A percentile compares a stretch with the other conserved stretches of the same genome.
phyloP scores from a whole-genome alignment of 2,797 vertebrate genomes.

The Peromyscus attwateri region DNA sequence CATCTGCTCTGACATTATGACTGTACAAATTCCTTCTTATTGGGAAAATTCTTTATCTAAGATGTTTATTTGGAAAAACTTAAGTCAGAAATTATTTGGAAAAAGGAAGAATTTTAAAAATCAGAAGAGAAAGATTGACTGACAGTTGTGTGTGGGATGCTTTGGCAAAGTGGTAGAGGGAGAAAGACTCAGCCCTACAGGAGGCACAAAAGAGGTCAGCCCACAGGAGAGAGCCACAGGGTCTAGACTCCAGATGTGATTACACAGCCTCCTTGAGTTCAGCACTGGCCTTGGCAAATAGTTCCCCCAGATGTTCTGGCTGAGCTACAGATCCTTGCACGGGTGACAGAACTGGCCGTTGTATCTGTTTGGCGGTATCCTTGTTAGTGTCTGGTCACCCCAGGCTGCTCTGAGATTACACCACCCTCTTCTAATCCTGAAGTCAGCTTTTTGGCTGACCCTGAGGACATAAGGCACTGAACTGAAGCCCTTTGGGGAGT shows the following conservation, averaged over 20 bases:
- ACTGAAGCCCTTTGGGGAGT: constrained; percentile 63
- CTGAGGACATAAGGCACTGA: constrained; percentile 65
- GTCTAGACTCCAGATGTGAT: constrained; percentile 95
- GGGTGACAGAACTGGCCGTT: constrained; percentile 87
- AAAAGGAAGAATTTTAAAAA: background rate
- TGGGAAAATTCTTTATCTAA: constrained; percentile 33
- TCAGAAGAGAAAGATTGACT: constrained; percentile 1
- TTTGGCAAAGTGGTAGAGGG: constrained; percentile 47
- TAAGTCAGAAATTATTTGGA: constrained; percentile 10
- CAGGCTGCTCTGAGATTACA: constrained; percentile 78
- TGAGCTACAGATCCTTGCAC: constrained; percentile 87
- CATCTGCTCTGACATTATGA: background rate
- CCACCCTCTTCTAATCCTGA: constrained; percentile 77
- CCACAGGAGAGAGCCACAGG: constrained; percentile 88
- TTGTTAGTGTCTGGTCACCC: constrained; percentile 84
- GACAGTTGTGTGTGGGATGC: too few relatives aligned
- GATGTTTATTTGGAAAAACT: constrained; percentile 45
- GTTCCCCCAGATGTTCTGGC: constrained; percentile 92
- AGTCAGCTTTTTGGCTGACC: constrained; percentile 77
- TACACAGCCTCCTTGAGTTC: constrained; percentile 83
- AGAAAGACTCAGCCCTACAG: constrained; percentile 60
- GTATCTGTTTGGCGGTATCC: constrained; percentile 80
- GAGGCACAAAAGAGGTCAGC: constrained; percentile 79
- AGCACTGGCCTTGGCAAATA: constrained; percentile 86
- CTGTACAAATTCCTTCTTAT: background rate